Evolutionary conservation across 2,113 vertebrate species (phyloP).

Genomic region (Benitochromis conjunctus): DNA sequence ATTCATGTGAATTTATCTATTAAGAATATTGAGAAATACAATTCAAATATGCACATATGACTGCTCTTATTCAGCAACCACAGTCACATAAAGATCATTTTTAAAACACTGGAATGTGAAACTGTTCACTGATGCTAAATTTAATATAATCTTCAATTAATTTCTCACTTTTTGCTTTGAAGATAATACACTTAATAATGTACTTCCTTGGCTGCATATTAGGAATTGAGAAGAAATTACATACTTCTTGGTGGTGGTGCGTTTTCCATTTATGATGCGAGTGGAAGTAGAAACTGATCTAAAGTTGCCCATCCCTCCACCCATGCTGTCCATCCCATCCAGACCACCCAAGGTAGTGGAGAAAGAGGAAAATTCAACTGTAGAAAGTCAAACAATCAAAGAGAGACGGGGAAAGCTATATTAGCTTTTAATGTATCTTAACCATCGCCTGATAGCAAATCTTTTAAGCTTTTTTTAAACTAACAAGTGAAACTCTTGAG

Average conservation of each 20-base stretch:
- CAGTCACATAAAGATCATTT: neutral
- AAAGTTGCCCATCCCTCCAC: conserved; percentile 69
- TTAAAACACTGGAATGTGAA: neutral
- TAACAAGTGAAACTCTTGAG: neutral
- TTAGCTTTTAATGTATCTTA: neutral
- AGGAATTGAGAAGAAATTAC: neutral
- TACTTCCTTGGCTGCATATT: neutral
- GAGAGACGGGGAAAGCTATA: neutral
- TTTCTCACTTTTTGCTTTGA: neutral
- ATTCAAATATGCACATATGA: neutral
- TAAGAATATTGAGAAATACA: neutral
- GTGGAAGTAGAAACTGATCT: conserved; percentile 88
- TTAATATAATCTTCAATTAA: neutral
- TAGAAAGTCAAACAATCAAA: neutral
- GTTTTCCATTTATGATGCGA: conserved; percentile 82
- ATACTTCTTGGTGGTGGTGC: conserved; percentile 84
- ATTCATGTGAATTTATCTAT: neutral
- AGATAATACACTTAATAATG: neutral
- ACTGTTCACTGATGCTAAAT: neutral
- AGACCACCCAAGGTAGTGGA: conserved; percentile 70
- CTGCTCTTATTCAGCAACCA: neutral
- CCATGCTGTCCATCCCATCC: conserved; percentile 61
- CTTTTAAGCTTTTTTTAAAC: neutral
- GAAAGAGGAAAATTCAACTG: conserved; percentile 74
- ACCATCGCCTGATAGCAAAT: neutral